A percentile compares a stretch with the other conserved stretches of the same genome.
phyloP scores from a whole-genome alignment of 2,888 invertebrate genomes.

The Nysson spinosus region DNA sequence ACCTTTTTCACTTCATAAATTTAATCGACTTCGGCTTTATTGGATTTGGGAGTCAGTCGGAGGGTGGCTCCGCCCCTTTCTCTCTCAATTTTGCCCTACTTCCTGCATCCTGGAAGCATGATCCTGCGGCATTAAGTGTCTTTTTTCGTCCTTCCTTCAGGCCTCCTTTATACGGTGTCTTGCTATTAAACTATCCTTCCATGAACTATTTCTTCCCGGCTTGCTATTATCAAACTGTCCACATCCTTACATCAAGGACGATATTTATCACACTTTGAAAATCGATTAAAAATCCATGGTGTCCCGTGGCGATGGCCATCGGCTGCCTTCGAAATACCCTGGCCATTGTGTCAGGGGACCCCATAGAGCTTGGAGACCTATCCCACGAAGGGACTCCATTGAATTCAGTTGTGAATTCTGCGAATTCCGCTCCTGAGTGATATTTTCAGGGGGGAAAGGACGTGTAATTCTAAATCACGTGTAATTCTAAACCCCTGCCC shows the following conservation, averaged over 20 bases:
- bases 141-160: too few species aligned
- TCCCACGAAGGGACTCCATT: slow-evolving; percentile 6
- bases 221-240: too few species aligned
- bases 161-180: too few species aligned
- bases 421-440: slow-evolving; percentile 15
- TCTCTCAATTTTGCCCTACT: slow-evolving; percentile 36
- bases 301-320: neutral
- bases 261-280: too few species aligned
- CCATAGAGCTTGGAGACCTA: too few species aligned
- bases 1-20: slow-evolving; percentile 74
- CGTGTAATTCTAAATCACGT: slow-evolving; percentile 15
- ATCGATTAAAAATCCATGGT: slow-evolving; percentile 38
- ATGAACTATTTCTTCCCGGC: too few species aligned
- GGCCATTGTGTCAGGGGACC: too few species aligned
- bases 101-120: too few species aligned
- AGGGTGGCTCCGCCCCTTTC: slow-evolving; percentile 44
- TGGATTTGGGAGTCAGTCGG: slow-evolving; percentile 68
- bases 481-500: slow-evolving; percentile 18
- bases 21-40: slow-evolving; percentile 74
- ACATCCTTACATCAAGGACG: too few species aligned
- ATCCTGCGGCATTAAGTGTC: too few species aligned
- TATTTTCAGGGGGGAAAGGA: slow-evolving; percentile 10
- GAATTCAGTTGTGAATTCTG: slow-evolving; percentile 25
- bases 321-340: too few species aligned
- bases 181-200: too few species aligned